phyloP scores from a whole-genome alignment of 2,113 vertebrate genomes.

The Dunckerocampus dactyliophorus region DNA sequence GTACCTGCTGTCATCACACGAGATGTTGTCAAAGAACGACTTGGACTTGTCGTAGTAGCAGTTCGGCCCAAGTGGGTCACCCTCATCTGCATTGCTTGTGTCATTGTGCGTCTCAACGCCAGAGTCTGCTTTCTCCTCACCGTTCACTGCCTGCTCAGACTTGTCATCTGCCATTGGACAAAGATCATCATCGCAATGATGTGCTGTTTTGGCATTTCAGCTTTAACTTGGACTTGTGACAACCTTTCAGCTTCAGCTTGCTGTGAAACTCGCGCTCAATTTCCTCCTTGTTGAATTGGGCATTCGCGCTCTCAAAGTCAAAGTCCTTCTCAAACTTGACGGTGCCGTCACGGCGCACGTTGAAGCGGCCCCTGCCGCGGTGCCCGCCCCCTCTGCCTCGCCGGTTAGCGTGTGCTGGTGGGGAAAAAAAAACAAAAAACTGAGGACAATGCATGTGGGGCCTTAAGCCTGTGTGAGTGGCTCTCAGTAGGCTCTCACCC shows the following conservation, averaged over 20 bases:
- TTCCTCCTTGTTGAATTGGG: constrained; percentile 97
- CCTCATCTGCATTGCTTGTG: constrained; percentile 84
- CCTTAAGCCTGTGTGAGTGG: too few species aligned
- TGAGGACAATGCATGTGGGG: not conserved
- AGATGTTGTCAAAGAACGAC: constrained; percentile 99
- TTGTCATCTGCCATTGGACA: constrained; percentile 76
- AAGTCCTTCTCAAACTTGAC: constrained; percentile 99
- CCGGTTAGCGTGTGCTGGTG: constrained; percentile 64
- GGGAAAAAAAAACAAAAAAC: not conserved
- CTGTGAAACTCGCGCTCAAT: constrained; percentile 94
- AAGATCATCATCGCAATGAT: too few species aligned
- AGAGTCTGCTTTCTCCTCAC: constrained; percentile 90
- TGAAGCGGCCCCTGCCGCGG: constrained; percentile 87
- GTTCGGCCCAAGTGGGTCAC: constrained; percentile 81
- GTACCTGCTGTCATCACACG: constrained; percentile 94
- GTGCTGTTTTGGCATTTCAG: too few species aligned
- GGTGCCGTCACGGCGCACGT: constrained; percentile 85
- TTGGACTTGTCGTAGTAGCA: constrained; percentile 98
- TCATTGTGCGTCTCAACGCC: constrained; percentile 87
- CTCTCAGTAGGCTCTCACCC: constrained; percentile 67
- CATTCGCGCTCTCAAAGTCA: constrained; percentile 97
- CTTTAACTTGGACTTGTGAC: not conserved
- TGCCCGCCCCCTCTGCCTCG: constrained; percentile 83
- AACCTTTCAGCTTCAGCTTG: constrained; percentile 96
- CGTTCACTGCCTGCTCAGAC: constrained; percentile 87